Conservation (phyloP, 2,888 invertebrate species). For the Spicauda simplicius region DNA sequence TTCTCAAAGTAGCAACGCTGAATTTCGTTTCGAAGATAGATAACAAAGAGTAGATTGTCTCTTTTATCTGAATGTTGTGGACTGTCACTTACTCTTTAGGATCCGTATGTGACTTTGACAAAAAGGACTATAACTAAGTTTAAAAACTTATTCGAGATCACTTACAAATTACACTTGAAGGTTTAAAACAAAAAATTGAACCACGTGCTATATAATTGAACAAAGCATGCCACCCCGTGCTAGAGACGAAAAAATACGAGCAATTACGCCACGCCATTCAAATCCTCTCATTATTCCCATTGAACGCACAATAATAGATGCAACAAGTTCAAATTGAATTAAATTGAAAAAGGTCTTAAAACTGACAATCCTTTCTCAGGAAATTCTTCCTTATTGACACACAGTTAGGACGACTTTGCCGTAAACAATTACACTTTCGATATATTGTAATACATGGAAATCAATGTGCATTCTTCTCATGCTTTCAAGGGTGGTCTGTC, state of each 20-base stretch:
- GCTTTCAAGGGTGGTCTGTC: constrained; percentile 43
- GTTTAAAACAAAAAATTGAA: background rate
- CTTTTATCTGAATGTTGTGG: too few relatives aligned
- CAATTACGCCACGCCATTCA: constrained; percentile 27
- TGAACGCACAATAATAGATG: constrained; percentile 47
- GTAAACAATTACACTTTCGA: constrained; percentile 13
- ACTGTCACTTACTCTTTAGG: too few relatives aligned
- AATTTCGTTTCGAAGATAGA: too few relatives aligned
- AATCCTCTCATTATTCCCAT: constrained; percentile 46
- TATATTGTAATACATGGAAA: constrained; percentile 41
- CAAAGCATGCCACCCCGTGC: constrained; percentile 23
- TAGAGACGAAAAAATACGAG: constrained; percentile 31
- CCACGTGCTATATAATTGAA: constrained; percentile 16
- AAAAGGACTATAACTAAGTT: too few relatives aligned
- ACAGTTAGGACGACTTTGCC: constrained; percentile 28
- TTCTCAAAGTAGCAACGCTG: too few relatives aligned
- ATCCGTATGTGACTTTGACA: too few relatives aligned
- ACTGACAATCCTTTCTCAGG: background rate
- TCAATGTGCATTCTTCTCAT: constrained; percentile 50
- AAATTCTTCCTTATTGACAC: constrained; percentile 6
- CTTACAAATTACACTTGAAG: background rate
- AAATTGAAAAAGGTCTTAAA: constrained; percentile 10
- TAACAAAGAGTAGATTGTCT: too few relatives aligned
- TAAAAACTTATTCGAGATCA: too few relatives aligned
- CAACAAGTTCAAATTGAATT: constrained; percentile 43